Base-by-base conservation (phyloP, 2,113 vertebrate species). In the Dicrurus megarhynchus region DNA sequence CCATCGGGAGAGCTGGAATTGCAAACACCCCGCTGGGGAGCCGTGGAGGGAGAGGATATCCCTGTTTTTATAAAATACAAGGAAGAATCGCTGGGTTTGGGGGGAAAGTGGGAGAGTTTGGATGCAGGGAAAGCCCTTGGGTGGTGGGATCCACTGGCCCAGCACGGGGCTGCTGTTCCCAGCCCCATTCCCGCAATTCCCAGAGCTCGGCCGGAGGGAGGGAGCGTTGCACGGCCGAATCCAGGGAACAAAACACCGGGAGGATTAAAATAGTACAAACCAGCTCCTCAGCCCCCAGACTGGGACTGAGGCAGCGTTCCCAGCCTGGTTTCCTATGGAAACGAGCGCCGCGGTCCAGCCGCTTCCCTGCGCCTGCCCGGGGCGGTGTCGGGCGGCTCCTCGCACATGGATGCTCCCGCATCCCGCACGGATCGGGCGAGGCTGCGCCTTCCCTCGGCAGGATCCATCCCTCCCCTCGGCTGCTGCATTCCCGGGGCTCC, bases 281-380 rank as follows among this genome's bases (percentile, higher is more conserved):
- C 16, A 42, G 39, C 81, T 90, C 79, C 49, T 71, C 70, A 88
- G 84, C 53, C 50, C 74, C 47, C 86, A 41, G 95, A 4, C 47
- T n/a, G 91, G 60, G 61, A n/a, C 68, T 6, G 80, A 95, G 91
- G 86, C 87, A 63, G 73, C n/a, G 6, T 79, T 91, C 50, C 87
- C 89, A 84, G 84, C 77, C 73, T 23, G 76, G 95, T 94, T 96
- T 95, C 89, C 96, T 97, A 95, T 93, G 96, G 93, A 95, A 96
- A 96, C 89, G 2, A 93, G 95, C 63, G 68, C 77, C 7, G 9
- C 1, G 42, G 32, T 82, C 94, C 69, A 2, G 60, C 27, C 4
- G 42, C 70, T 63, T 44, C 82, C 82, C 69, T 35, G 76, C 4
- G 12, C 59, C 80, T 13, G 67, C 83, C 87, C 6, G 55, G 88